These are phyloP conservation scores for Acanthurus lineatus DNA, from an alignment of 2,797 vertebrate species.

Conservation along the genomic window DNA sequence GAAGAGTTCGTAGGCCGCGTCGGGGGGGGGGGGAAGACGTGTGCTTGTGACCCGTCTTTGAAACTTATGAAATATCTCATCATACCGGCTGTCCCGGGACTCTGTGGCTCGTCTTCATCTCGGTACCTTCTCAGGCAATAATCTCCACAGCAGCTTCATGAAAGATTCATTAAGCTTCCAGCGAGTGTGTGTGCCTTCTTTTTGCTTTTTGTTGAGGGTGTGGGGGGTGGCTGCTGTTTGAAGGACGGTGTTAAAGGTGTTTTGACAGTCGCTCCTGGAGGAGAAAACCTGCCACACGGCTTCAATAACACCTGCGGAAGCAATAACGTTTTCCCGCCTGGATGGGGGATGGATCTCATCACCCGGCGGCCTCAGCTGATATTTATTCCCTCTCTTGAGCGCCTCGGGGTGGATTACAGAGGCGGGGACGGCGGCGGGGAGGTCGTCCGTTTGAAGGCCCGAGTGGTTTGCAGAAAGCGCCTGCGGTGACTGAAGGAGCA, in stretches of 20 bases:
- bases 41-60: slow-evolving; percentile 23
- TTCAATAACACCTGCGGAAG: slow-evolving; percentile 34
- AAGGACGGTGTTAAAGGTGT: slow-evolving; percentile 53
- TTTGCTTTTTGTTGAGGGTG: not conserved
- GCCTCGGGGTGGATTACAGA: slow-evolving; percentile 4
- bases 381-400: not conserved
- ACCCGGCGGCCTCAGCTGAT: slow-evolving; percentile 14
- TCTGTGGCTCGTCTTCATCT: slow-evolving; percentile 27
- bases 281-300: slow-evolving; percentile 13
- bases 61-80: slow-evolving; percentile 44
- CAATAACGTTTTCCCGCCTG: slow-evolving; percentile 20
- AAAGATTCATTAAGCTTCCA: slow-evolving; percentile 58
- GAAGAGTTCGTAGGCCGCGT: slow-evolving; percentile 12
- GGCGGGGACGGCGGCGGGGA: not conserved
- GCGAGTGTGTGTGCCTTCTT: not conserved
- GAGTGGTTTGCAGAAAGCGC: not conserved
- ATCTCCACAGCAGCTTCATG: slow-evolving; percentile 42
- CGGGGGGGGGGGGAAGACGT: not conserved
- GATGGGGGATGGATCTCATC: slow-evolving; percentile 7
- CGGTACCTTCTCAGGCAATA: slow-evolving; percentile 23
- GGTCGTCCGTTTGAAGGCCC: not conserved
- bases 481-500: not conserved
- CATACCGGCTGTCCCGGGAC: slow-evolving; percentile 11
- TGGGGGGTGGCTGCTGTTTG: slow-evolving; percentile 8
- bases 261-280: slow-evolving; percentile 57